A percentile compares a stretch with the other conserved stretches of the same genome.
These are phyloP conservation scores for Drosophila busckii DNA, from an alignment of 1,140 invertebrate genomes.

Conservation along the genomic window DNA sequence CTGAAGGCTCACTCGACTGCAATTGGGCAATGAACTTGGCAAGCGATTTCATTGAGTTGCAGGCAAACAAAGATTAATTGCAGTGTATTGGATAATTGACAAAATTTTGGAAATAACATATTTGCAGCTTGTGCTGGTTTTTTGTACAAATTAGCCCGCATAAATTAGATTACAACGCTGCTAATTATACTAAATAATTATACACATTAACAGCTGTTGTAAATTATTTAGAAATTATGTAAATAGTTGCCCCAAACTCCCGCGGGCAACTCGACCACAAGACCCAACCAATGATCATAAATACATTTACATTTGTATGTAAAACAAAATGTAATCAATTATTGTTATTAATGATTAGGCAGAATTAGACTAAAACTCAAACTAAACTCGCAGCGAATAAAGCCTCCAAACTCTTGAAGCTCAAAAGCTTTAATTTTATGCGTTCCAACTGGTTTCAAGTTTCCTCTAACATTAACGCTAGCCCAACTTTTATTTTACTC, in stretches of 20 bases:
- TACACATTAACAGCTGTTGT: slow-evolving; percentile 2
- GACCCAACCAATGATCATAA: slow-evolving; percentile 9
- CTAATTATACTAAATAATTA: too few relatives aligned
- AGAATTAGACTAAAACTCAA: slow-evolving; percentile 7
- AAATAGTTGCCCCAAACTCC: slow-evolving; percentile 38
- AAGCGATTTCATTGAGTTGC: slow-evolving; percentile 36
- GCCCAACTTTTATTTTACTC: too few relatives aligned
- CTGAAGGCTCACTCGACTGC: slow-evolving; percentile 43
- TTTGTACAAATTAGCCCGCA: too few relatives aligned
- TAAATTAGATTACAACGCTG: too few relatives aligned
- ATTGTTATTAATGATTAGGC: slow-evolving; percentile 46
- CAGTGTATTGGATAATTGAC: too few relatives aligned
- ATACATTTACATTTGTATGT: slow-evolving; percentile 29
- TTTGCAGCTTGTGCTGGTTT: too few relatives aligned
- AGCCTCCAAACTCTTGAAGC: not conserved
- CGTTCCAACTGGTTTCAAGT: too few relatives aligned
- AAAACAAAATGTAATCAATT: slow-evolving; percentile 44
- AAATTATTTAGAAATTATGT: slow-evolving; percentile 18
- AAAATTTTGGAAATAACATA: too few relatives aligned
- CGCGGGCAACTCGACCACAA: slow-evolving; percentile 14
- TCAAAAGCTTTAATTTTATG: too few relatives aligned
- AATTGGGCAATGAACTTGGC: slow-evolving; percentile 58
- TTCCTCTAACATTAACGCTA: too few relatives aligned
- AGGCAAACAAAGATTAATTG: slow-evolving; percentile 17
- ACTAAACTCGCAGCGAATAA: not conserved